Evolutionary conservation across 2,888 invertebrate genomes (phyloP).

Genomic region (Ornithoptera alexandrae): DNA sequence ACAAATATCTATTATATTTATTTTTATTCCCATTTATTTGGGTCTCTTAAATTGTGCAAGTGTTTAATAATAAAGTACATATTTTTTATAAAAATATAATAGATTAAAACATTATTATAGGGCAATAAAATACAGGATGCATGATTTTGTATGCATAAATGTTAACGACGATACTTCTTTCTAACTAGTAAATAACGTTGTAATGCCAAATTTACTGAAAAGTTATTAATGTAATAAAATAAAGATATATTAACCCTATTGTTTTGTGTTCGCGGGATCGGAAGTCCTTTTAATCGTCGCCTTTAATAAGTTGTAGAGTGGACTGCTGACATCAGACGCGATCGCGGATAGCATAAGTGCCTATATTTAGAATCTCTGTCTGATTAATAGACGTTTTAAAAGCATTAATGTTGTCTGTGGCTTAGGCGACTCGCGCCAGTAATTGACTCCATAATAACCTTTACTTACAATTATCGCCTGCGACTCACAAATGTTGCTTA

Average conservation of each 20-base stretch:
- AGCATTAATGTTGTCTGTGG: slow-evolving; percentile 41
- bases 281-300: slow-evolving; percentile 26
- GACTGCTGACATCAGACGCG: slow-evolving; percentile 63
- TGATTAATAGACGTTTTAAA: slow-evolving; percentile 70
- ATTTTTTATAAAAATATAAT: too few species aligned
- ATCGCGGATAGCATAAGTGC: slow-evolving; percentile 68
- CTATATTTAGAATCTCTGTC: slow-evolving; percentile 78
- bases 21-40: too few species aligned
- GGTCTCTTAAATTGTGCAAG: too few species aligned
- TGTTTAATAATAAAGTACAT: too few species aligned
- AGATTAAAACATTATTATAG: too few species aligned
- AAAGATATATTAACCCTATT: slow-evolving; percentile 9
- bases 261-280: slow-evolving; percentile 17
- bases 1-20: too few species aligned
- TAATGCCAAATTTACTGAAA: too few species aligned
- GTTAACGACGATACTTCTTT: too few species aligned
- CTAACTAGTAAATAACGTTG: not conserved
- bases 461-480: slow-evolving; percentile 51
- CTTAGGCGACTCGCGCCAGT: slow-evolving; percentile 55
- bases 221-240: slow-evolving; percentile 13
- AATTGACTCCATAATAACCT: slow-evolving; percentile 70
- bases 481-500: slow-evolving; percentile 1
- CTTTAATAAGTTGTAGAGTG: slow-evolving; percentile 19
- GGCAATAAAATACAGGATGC: too few species aligned
- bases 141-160: too few species aligned